A percentile compares a stretch with the other conserved stretches of the same genome.
Evolutionary conservation across 2,113 vertebrate genomes (phyloP).

Genomic region (Diadophis punctatus): DNA sequence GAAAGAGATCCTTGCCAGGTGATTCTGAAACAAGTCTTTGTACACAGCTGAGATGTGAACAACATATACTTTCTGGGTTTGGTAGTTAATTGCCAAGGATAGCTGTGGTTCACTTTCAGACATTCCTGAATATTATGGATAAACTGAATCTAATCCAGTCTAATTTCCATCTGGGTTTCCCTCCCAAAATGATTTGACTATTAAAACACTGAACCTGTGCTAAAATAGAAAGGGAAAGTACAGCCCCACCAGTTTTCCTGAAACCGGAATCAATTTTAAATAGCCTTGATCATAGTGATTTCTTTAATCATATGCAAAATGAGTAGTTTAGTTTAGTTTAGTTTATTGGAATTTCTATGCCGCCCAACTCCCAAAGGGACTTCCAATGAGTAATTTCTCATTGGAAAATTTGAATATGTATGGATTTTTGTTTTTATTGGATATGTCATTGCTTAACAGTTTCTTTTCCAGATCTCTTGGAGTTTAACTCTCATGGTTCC

Average conservation of each 20-base stretch:
- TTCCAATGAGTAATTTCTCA: not conserved
- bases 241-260: not conserved
- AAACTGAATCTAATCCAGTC: not conserved
- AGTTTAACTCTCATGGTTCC: not conserved
- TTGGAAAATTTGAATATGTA: not conserved
- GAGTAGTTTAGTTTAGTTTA: no score
- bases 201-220: not conserved
- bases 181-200: not conserved
- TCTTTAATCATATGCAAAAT: not conserved
- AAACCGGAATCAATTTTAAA: not conserved
- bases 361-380: no score
- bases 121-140: not conserved
- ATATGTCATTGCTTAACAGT: not conserved
- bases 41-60: not conserved
- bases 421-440: not conserved
- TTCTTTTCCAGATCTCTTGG: not conserved
- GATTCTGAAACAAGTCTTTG: not conserved
- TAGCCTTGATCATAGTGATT: not conserved
- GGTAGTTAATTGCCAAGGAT: not conserved
- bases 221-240: not conserved
- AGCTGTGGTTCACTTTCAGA: not conserved
- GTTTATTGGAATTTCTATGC: no score
- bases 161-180: not conserved
- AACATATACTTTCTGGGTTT: not conserved
- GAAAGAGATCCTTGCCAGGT: not conserved